These are phyloP conservation scores for Drosophila pachea DNA, from an alignment of 1,140 invertebrate genomes.

Conservation along the genomic window DNA sequence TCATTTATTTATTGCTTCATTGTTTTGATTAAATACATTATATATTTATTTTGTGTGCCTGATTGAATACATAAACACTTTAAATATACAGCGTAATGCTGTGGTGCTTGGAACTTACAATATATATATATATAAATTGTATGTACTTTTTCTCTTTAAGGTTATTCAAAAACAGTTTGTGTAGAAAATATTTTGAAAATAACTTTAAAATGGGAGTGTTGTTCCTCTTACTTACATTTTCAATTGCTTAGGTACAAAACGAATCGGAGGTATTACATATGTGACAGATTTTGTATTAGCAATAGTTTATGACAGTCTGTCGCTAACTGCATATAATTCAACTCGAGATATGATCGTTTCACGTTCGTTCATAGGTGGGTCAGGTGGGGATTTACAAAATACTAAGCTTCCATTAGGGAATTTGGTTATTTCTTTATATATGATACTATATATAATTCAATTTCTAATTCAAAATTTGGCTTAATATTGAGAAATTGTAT, in stretches of 20 bases:
- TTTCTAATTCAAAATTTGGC: constrained; percentile 58
- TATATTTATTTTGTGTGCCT: constrained; percentile 45
- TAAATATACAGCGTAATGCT: constrained; percentile 45
- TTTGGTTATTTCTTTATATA: neutral
- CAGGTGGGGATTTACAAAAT: constrained; percentile 42
- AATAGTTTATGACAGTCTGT: constrained; percentile 31
- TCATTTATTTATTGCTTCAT: constrained; percentile 51
- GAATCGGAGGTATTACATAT: constrained; percentile 70
- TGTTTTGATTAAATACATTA: constrained; percentile 47
- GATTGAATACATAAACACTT: constrained; percentile 46
- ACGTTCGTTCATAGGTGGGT: constrained; percentile 58
- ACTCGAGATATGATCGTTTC: constrained; percentile 61
- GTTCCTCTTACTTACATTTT: constrained; percentile 30
- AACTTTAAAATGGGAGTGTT: constrained; percentile 32
- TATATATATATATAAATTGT: constrained; percentile 51
- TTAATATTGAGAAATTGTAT: constrained; percentile 32
- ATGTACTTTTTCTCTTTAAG: constrained; percentile 37
- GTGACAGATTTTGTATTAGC: constrained; percentile 11
- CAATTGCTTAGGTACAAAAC: constrained; percentile 66
- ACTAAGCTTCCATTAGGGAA: constrained; percentile 24
- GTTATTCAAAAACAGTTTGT: constrained; percentile 43
- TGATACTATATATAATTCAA: constrained; percentile 10
- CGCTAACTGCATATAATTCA: constrained; percentile 39
- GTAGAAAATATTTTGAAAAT: constrained; percentile 26
- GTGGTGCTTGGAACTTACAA: constrained; percentile 56